Percentiles rank a stretch among this genome's conserved stretches.
Conservation (phyloP, 2,797 vertebrate species). For the Xiphorhynchus erythropygius region DNA sequence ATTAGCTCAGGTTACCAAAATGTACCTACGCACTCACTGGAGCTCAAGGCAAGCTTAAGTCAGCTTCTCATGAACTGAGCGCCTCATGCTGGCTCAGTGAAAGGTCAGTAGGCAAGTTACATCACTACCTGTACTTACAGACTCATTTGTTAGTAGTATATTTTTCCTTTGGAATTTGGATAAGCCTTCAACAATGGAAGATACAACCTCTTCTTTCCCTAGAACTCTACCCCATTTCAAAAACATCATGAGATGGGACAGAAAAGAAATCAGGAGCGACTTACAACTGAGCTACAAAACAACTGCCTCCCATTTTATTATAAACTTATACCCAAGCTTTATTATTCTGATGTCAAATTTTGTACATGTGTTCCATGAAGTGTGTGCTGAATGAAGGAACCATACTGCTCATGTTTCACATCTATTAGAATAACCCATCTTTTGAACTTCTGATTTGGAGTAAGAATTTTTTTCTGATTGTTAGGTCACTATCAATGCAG, state of each 20-base stretch:
- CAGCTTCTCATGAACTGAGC: neutral
- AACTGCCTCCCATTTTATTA: neutral
- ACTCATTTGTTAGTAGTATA: fast-evolving
- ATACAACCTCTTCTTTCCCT: neutral
- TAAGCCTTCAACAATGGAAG: neutral
- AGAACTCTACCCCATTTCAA: neutral
- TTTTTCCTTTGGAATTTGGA: neutral
- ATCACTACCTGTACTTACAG: neutral
- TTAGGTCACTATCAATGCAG: neutral
- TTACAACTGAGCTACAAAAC: neutral
- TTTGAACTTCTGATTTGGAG: neutral
- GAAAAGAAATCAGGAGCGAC: neutral
- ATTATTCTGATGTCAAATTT: neutral
- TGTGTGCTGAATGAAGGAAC: neutral
- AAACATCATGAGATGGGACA: neutral
- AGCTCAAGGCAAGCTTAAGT: neutral
- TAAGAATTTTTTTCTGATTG: neutral
- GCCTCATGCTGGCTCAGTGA: neutral
- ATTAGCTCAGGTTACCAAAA: neutral
- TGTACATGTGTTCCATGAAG: neutral
- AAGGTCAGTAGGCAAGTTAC: neutral
- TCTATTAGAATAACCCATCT: neutral
- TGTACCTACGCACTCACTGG: no score
- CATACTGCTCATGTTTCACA: neutral
- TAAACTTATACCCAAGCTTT: fast-evolving